Conservation (phyloP, 2,888 invertebrate genomes). For the Limnephilus lunatus region DNA sequence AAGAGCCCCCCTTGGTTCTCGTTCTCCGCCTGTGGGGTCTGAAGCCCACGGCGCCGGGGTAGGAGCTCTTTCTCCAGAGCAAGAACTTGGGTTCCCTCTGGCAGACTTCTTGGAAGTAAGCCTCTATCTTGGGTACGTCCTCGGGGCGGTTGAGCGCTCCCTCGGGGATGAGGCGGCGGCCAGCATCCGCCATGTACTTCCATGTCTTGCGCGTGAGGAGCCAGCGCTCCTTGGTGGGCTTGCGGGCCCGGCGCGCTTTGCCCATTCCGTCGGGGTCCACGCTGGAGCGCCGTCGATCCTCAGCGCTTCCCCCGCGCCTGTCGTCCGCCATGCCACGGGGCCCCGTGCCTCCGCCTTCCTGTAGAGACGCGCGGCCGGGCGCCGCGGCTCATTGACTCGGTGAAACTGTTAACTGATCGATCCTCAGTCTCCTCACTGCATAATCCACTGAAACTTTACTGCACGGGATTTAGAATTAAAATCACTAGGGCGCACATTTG, state of each 20-base stretch:
- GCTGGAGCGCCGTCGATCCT: slow-evolving; percentile 71
- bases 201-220: slow-evolving; percentile 92
- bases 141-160: slow-evolving; percentile 84
- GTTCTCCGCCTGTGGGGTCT: slow-evolving; percentile 77
- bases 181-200: slow-evolving; percentile 95
- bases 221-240: slow-evolving; percentile 87
- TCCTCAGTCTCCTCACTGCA: slow-evolving; percentile 11
- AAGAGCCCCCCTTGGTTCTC: slow-evolving; percentile 82
- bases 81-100: slow-evolving; percentile 86
- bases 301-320: slow-evolving; percentile 44
- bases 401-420: background rate
- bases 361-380: slow-evolving; percentile 25
- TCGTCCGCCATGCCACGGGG: slow-evolving; percentile 61
- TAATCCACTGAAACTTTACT: slow-evolving; percentile 18
- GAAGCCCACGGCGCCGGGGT: slow-evolving; percentile 81
- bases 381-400: slow-evolving; percentile 56
- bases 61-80: slow-evolving; percentile 89
- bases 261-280: slow-evolving; percentile 77
- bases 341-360: slow-evolving; percentile 51
- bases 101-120: slow-evolving; percentile 90
- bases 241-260: slow-evolving; percentile 78
- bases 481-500: slow-evolving; percentile 7
- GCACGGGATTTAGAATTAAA: background rate
- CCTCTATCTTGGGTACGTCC: slow-evolving; percentile 88
- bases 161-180: slow-evolving; percentile 90